These are phyloP conservation scores for Acipenser ruthenus DNA, from an alignment of 2,797 vertebrate genomes.

Conservation along the genomic window DNA sequence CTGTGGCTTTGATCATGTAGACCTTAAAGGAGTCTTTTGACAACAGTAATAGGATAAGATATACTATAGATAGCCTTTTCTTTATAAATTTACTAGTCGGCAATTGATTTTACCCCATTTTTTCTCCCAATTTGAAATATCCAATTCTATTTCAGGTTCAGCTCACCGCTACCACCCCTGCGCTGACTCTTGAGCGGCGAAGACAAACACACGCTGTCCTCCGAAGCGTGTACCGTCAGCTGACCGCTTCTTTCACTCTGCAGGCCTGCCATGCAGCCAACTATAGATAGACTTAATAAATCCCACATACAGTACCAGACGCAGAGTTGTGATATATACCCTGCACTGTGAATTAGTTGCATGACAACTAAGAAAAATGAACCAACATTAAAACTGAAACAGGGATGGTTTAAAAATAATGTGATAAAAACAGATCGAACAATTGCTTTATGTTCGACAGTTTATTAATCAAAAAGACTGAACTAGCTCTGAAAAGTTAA, in stretches of 20 bases:
- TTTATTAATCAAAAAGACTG: neutral
- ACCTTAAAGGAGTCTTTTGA: constrained; percentile 7
- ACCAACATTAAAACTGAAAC: neutral
- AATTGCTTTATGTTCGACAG: neutral
- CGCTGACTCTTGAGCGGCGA: too few relatives aligned
- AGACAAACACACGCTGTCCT: too few relatives aligned
- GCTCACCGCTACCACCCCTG: too few relatives aligned
- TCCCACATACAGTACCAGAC: neutral
- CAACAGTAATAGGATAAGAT: neutral
- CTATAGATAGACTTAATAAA: neutral
- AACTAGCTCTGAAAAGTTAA: neutral
- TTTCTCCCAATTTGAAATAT: too few relatives aligned
- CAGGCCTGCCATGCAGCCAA: too few relatives aligned
- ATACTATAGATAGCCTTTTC: too few relatives aligned
- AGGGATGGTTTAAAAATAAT: neutral
- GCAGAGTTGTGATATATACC: neutral
- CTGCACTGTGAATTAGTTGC: neutral
- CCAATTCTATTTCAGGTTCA: too few relatives aligned
- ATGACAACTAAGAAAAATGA: neutral
- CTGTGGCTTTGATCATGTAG: constrained; percentile 2
- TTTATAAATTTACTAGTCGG: too few relatives aligned
- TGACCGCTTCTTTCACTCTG: too few relatives aligned
- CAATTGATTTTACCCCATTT: too few relatives aligned
- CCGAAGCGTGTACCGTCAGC: too few relatives aligned
- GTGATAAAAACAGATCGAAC: neutral